A percentile compares a stretch with the other conserved stretches of the same genome.
Conservation (phyloP, 2,888 invertebrate species). For the Ormyrus thymus region DNA sequence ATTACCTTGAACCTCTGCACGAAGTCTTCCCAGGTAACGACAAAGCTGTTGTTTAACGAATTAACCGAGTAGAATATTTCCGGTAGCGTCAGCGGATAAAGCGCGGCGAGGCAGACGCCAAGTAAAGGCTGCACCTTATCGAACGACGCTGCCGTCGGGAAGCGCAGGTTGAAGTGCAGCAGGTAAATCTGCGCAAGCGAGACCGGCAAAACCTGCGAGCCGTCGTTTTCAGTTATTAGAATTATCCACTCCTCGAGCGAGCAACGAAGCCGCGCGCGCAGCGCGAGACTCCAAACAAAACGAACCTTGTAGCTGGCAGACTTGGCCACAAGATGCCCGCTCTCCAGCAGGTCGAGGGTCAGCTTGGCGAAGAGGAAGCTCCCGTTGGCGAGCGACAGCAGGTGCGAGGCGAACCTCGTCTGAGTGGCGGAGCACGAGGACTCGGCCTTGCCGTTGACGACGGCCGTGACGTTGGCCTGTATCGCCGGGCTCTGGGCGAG, state of each 20-base stretch:
- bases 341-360: conserved; percentile 92
- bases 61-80: conserved; percentile 97
- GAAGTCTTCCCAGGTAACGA: conserved; percentile 93
- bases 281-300: too few species aligned
- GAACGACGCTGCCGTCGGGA: conserved; percentile 92
- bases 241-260: too few species aligned
- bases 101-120: conserved; percentile 91
- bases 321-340: conserved; percentile 93
- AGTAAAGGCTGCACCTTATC: conserved; percentile 92
- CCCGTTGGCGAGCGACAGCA: conserved; percentile 88
- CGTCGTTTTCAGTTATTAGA: too few species aligned
- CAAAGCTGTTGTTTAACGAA: conserved; percentile 86
- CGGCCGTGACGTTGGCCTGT: conserved; percentile 86
- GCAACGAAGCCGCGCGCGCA: too few species aligned
- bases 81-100: conserved; percentile 91
- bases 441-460: conserved; percentile 81
- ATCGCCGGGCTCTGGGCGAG: conserved; percentile 88
- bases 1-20: conserved; percentile 86
- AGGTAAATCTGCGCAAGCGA: conserved; percentile 92
- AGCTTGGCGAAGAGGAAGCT: conserved; percentile 95
- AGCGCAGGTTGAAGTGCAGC: conserved; percentile 92
- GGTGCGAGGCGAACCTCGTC: conserved; percentile 89
- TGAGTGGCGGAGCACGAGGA: conserved; percentile 78
- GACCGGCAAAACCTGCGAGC: conserved; percentile 83
- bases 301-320: conserved; percentile 91